Evolutionary conservation across 2,888 invertebrate genomes (phyloP), one percentile per base, ranked within the genome.

Genomic region (Yponomeuta malinellus): DNA sequence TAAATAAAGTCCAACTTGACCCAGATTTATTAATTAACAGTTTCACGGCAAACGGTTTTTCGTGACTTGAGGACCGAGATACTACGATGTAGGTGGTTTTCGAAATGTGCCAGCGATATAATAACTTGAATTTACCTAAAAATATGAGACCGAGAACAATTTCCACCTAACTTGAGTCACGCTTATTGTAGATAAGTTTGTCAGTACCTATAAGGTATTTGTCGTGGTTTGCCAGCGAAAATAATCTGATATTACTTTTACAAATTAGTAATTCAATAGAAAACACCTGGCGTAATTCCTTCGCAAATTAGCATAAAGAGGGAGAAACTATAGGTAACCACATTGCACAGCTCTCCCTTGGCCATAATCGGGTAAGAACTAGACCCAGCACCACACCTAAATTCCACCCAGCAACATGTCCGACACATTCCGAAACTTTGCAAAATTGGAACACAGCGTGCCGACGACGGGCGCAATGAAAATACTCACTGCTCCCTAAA

Each of bases 401-500:
- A 59, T 59, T 59, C 52, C 52, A 59, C 52, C 52, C 15, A 59
- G 15, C 15, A 59, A 59, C 52, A 59, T 59, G 52, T 59, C 52
- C 15, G 15, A 59, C 1, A 10, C 23, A 65, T 65, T 31, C 65
- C 33, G 33, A 65, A 29, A 33, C 33, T 65, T 65, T 31, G 33
- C 31, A 65, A 68, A 59, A 68, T 68, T 68, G 68, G 68, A 31
- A 23, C 48, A 68, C 48, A 59, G 52, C 52, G n/a, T 68, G 68
- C 10, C 68, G 12, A 12, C 31, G 8, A 15, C 29, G 48, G 29
- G 68, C 48, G 68, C 31, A 68, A 68, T 37, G 52, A 31, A 37
- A 48, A 68, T 68, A 68, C 29, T 68, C 78, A 78, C 73, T 77
- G 76, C 72, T 74, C 87, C 85, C 78, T 85, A 84, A 79, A 52